Conservation (phyloP, 1,140 invertebrate species). For the Diprion similis region DNA sequence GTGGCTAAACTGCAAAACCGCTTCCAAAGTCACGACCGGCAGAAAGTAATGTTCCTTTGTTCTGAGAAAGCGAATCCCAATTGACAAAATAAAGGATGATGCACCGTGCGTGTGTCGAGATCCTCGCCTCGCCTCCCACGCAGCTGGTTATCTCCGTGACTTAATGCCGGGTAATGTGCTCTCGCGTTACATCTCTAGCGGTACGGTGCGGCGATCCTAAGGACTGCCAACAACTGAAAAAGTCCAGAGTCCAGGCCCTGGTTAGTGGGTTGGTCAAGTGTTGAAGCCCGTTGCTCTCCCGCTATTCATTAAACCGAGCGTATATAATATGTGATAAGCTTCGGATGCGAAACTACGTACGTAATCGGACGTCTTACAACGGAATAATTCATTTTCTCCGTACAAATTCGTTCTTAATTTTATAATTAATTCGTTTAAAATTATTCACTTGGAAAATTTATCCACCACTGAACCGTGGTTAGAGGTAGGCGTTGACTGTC, state of each 20-base stretch:
- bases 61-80: slow-evolving; percentile 12
- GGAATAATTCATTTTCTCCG: too few species aligned
- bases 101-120: slow-evolving; percentile 10
- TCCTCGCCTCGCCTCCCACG: slow-evolving; percentile 48
- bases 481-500: not conserved
- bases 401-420: too few species aligned
- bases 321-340: too few species aligned
- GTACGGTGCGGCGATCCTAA: slow-evolving; percentile 29
- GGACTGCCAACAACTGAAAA: not conserved
- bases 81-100: slow-evolving; percentile 14
- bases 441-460: not conserved
- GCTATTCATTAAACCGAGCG: not conserved
- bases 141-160: slow-evolving; percentile 59
- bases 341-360: too few species aligned
- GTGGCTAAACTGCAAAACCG: not conserved
- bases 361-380: too few species aligned
- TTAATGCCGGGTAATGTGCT: slow-evolving; percentile 59
- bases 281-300: not conserved
- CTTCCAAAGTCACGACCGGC: not conserved
- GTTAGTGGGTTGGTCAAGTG: not conserved
- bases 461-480: not conserved
- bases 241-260: not conserved
- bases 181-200: slow-evolving; percentile 55
- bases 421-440: too few species aligned
- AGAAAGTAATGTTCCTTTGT: slow-evolving; percentile 18